phyloP scores from a whole-genome alignment of 2,888 invertebrate species.

The Disparrhopalites patrizii region DNA sequence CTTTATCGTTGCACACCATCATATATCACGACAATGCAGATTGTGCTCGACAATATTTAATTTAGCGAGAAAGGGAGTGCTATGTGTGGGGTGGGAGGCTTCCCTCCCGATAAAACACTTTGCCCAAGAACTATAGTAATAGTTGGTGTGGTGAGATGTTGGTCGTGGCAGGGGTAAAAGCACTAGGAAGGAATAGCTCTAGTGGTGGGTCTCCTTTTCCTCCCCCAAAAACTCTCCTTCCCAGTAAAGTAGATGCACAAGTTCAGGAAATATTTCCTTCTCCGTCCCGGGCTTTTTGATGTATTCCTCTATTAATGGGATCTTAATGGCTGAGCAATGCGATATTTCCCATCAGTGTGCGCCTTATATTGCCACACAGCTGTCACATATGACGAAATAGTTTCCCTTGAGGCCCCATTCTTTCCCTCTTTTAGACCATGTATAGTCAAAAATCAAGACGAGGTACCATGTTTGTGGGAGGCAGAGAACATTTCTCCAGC shows the following conservation, averaged over 20 bases:
- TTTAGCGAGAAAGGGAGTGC: constrained; percentile 21
- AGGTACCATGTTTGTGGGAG: too few relatives aligned
- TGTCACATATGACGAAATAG: constrained; percentile 39
- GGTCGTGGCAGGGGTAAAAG: not conserved
- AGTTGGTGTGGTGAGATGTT: too few relatives aligned
- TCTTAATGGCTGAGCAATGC: constrained; percentile 41
- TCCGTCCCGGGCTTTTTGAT: constrained; percentile 14
- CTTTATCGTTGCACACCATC: constrained; percentile 34
- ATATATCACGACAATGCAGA: constrained; percentile 38
- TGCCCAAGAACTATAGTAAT: too few relatives aligned
- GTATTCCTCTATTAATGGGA: constrained; percentile 40
- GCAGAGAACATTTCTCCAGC: not conserved
- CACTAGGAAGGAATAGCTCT: not conserved
- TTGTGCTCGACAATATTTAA: constrained; percentile 40
- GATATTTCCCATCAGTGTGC: constrained; percentile 28
- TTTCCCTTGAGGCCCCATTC: constrained; percentile 21
- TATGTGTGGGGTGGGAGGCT: not conserved
- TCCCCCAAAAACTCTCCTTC: constrained; percentile 1
- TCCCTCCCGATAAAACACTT: too few relatives aligned
- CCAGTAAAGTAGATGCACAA: too few relatives aligned
- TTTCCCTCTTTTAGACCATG: too few relatives aligned
- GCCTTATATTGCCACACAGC: constrained; percentile 30
- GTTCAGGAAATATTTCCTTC: too few relatives aligned
- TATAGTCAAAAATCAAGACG: too few relatives aligned
- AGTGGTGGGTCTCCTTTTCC: too few relatives aligned